Base-by-base conservation (phyloP, 2,113 vertebrate genomes). In the Solea solea region DNA sequence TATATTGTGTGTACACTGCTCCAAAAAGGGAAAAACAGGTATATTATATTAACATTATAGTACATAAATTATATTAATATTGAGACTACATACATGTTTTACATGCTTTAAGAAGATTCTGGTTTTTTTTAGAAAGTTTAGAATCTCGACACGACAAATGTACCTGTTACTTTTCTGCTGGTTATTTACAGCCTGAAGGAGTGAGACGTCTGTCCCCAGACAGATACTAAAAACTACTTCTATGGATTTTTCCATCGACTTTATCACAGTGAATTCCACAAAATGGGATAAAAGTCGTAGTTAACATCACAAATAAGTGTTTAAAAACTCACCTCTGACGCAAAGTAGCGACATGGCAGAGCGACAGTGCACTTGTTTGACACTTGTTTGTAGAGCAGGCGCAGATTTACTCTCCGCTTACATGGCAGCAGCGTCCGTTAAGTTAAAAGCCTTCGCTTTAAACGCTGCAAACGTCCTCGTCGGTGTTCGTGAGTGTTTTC, bases 301-400 rank as follows among this genome's bases (percentile, higher is more conserved):
- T 48, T 10, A 10, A 13, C 4, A 4, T 5, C 4, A 48, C 4
- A 14, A 13, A 14, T 14, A 12, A 48, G 45, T 48, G 45, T 48
- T 10, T 4, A 1, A 1, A 48, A 68, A 82, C 90, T 76, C 48
- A 94, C 94, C 94, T 91, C 91, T 88, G 60, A 94, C 94, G 76
- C 94, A 94, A 15, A 94, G 90, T 34, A 94, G 71, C 78, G 93
- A 94, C 94, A 94, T 94, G 87, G 82, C 89, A 86, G 66, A 56
- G 65, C 78, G 76, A 63, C 64, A 64, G 48, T 67, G 74, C 79
- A 12, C 62, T 68, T 86, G 61, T 89, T 88, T 80, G 7, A 72
- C 54, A 74, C 80, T 21, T 85, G 76, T 86, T 82, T 60, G 62
- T 9, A n/a, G 39, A 39, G 34, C 64, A 56, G 41, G 16, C 50